A percentile compares a stretch with the other conserved stretches of the same genome.
phyloP scores from a whole-genome alignment of 2,113 vertebrate genomes.

The Mesocricetus auratus region DNA sequence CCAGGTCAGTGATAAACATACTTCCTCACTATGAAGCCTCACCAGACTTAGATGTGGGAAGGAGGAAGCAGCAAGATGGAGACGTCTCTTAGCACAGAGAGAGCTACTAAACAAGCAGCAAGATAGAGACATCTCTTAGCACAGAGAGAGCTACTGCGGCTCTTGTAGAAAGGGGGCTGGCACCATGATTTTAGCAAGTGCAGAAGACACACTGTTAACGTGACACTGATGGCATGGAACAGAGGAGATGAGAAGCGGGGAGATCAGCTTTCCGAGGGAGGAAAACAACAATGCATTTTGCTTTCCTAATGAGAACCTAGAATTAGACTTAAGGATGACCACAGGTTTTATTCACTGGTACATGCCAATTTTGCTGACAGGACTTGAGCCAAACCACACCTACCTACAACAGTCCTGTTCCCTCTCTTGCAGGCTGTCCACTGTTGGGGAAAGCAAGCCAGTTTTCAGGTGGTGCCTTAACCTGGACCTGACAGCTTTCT shows the following conservation, averaged over 20 bases:
- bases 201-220: not conserved
- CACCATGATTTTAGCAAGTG: not conserved
- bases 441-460: not conserved
- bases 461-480: not conserved
- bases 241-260: constrained; percentile 33
- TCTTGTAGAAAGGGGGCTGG: not conserved
- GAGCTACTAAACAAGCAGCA: no score
- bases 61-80: not conserved
- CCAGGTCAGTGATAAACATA: constrained; percentile 19
- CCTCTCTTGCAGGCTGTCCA: not conserved
- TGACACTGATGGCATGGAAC: constrained; percentile 11
- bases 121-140: constrained; percentile 1
- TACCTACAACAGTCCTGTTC: constrained; percentile 42
- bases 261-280: constrained; percentile 60
- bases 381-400: constrained; percentile 54
- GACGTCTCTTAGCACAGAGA: not conserved
- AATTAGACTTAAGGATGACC: constrained; percentile 66
- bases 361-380: constrained; percentile 55
- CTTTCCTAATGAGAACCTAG: constrained; percentile 68
- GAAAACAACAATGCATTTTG: constrained; percentile 41
- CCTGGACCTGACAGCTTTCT: not conserved
- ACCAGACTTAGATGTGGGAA: not conserved
- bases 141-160: not conserved
- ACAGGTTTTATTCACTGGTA: constrained; percentile 62
- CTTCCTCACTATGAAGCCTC: not conserved